Percentiles rank a stretch among this genome's conserved stretches.
phyloP scores from a whole-genome alignment of 2,797 vertebrate species.

The Notoglanidium macrostoma region DNA sequence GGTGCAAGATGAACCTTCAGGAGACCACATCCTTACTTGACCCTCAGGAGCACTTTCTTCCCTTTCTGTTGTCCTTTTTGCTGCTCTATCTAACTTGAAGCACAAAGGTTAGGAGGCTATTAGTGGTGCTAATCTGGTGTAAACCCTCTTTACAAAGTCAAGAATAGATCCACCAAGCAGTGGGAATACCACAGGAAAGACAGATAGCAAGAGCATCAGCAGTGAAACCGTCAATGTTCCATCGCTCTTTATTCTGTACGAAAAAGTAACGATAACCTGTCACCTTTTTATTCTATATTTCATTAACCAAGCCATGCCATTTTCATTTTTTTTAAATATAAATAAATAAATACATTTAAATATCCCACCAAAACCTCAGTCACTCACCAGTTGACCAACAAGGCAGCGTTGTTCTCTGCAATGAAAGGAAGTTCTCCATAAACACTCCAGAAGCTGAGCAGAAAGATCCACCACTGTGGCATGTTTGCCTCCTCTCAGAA shows the following conservation, averaged over 20 bases:
- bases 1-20: not conserved
- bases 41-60: constrained; percentile 19
- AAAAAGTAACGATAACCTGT: constrained; percentile 4
- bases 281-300: not conserved
- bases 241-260: constrained; percentile 11
- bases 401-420: constrained; percentile 88
- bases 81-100: constrained; percentile 31
- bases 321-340: no score
- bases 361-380: not conserved
- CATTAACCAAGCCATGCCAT: not conserved
- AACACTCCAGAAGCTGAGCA: constrained; percentile 79
- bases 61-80: constrained; percentile 13
- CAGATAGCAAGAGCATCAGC: not conserved
- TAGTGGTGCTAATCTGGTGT: constrained; percentile 73
- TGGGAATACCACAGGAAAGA: constrained; percentile 62
- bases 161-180: constrained; percentile 70
- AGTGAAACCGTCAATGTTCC: constrained; percentile 41
- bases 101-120: constrained; percentile 64
- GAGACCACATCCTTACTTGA: not conserved
- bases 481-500: constrained; percentile 68
- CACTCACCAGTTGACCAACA: constrained; percentile 96
- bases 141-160: constrained; percentile 72
- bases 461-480: constrained; percentile 84
- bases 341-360: not conserved
- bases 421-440: constrained; percentile 89